Conservation (phyloP, 2,888 invertebrate genomes). For the Therioaphis trifolii region DNA sequence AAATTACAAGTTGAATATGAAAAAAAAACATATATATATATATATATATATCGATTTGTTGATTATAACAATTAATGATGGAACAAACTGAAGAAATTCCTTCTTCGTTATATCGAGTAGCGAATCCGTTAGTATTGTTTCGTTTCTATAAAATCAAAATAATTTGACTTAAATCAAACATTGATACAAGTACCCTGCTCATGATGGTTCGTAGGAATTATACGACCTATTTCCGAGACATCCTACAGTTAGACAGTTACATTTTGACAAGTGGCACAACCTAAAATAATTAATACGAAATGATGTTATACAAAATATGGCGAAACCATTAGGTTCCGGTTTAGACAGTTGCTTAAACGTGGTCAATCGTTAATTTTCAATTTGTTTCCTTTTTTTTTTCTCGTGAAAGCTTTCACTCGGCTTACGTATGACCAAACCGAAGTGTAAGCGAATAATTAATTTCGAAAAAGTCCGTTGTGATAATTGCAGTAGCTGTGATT, state of each 20-base stretch:
- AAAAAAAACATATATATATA: too few species aligned
- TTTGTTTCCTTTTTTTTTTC: not conserved
- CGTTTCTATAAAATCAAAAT: not conserved
- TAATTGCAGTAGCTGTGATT: too few species aligned
- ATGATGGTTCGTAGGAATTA: constrained; percentile 2
- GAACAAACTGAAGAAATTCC: too few species aligned
- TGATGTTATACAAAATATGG: constrained; percentile 4
- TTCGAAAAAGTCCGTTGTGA: too few species aligned
- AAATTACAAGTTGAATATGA: too few species aligned
- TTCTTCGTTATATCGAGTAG: too few species aligned
- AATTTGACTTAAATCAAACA: constrained; percentile 1
- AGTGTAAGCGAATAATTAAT: too few species aligned
- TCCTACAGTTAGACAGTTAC: constrained; percentile 24
- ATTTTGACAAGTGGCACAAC: constrained; percentile 35
- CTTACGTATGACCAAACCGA: too few species aligned
- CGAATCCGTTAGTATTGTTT: not conserved
- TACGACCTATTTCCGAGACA: constrained; percentile 23
- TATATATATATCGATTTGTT: too few species aligned
- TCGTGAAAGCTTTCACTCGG: too few species aligned
- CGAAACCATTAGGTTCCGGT: not conserved
- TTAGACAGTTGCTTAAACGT: constrained; percentile 1
- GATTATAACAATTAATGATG: not conserved
- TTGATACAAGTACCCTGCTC: not conserved
- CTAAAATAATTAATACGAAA: constrained; percentile 16
- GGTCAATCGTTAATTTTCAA: constrained; percentile 17